phyloP scores from a whole-genome alignment of 2,888 invertebrate species.

The Quadroppia sp. region DNA sequence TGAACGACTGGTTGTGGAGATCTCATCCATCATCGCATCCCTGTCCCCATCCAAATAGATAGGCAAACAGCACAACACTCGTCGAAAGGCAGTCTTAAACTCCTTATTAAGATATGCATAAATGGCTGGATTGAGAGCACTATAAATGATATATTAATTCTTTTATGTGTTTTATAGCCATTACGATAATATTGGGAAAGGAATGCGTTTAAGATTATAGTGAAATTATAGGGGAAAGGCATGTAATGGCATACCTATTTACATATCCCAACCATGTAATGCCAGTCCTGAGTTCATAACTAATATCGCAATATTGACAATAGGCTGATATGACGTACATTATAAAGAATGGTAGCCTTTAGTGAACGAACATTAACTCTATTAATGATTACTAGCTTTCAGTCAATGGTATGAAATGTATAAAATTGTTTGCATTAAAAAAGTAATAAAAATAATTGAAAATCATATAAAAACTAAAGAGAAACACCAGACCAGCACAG shows the following conservation, averaged over 20 bases:
- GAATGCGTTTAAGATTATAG: too few species aligned
- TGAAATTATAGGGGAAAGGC: too few species aligned
- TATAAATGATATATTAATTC: slow-evolving; percentile 40
- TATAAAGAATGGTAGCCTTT: slow-evolving; percentile 79
- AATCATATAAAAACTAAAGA: not conserved
- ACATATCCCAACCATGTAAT: slow-evolving; percentile 49
- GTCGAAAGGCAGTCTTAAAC: slow-evolving; percentile 88
- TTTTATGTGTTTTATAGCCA: not conserved
- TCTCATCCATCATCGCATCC: slow-evolving; percentile 40
- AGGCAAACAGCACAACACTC: slow-evolving; percentile 69
- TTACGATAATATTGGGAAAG: not conserved
- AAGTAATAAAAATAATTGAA: not conserved
- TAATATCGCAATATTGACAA: slow-evolving; percentile 73
- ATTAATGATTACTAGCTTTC: not conserved
- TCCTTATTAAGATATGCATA: slow-evolving; percentile 93
- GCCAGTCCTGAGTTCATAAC: slow-evolving; percentile 63
- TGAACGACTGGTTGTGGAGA: slow-evolving; percentile 23
- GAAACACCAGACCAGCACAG: slow-evolving; percentile 68
- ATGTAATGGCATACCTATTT: slow-evolving; percentile 39
- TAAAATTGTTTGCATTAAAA: not conserved
- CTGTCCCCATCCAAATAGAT: slow-evolving; percentile 39
- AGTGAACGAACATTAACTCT: not conserved
- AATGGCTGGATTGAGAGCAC: slow-evolving; percentile 86
- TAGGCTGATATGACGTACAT: slow-evolving; percentile 87
- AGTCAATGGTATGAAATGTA: too few species aligned